Evolutionary conservation across 2,888 invertebrate species (phyloP).

Genomic region (Pegoplata infirma): DNA sequence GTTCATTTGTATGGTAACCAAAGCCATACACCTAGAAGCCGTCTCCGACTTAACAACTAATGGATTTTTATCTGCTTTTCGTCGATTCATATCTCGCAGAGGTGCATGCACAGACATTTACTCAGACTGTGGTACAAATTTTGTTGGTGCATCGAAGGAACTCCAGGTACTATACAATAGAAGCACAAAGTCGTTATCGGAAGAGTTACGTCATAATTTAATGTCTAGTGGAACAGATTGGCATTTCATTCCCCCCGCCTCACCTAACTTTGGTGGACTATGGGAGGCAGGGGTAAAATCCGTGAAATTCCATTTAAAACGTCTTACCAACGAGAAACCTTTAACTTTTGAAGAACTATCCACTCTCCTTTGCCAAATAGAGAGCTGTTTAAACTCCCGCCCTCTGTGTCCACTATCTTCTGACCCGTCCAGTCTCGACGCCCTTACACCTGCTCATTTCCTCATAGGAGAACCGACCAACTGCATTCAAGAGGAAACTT

Average conservation of each 20-base stretch:
- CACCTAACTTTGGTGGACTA: slow-evolving; percentile 52
- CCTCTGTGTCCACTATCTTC: too few species aligned
- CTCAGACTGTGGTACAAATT: slow-evolving; percentile 56
- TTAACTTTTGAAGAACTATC: too few species aligned
- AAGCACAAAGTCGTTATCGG: not conserved
- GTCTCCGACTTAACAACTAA: too few species aligned
- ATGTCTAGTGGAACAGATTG: too few species aligned
- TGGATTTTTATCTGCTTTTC: too few species aligned
- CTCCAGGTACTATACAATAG: not conserved
- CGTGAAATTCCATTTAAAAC: too few species aligned
- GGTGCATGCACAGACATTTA: slow-evolving; percentile 22
- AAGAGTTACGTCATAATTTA: slow-evolving; percentile 6
- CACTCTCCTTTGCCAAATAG: not conserved
- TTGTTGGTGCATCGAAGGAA: slow-evolving; percentile 43
- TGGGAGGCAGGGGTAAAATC: slow-evolving; percentile 51
- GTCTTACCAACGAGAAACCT: not conserved
- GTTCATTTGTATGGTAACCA: too few species aligned
- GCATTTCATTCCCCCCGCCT: slow-evolving; percentile 36
- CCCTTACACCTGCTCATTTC: too few species aligned
- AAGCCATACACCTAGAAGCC: too few species aligned
- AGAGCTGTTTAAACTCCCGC: too few species aligned
- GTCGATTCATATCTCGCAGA: slow-evolving; percentile 39
- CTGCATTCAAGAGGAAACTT: too few species aligned
- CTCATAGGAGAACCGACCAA: not conserved
- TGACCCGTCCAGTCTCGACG: too few species aligned